Percentiles rank a stretch among this genome's conserved stretches.
Evolutionary conservation across 92 coral and sea anemone species (phyloP).

Genomic region (Epizoanthus illoricatus): DNA sequence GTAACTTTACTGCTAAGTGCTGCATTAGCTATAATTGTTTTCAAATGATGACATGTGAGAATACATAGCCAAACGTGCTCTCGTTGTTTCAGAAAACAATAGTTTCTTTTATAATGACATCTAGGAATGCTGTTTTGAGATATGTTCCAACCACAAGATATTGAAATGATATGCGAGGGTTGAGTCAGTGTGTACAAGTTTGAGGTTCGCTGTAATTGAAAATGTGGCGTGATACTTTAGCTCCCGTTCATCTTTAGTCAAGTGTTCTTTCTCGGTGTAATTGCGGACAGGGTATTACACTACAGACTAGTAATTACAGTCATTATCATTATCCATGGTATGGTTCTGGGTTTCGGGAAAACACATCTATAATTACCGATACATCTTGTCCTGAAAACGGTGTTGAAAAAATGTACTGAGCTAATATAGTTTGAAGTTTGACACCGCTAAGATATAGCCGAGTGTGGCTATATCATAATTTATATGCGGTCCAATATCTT

Average conservation of each 20-base stretch:
- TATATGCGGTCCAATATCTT: too few relatives aligned
- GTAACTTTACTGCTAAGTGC: neutral
- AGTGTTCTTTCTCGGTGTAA: too few relatives aligned
- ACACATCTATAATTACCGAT: neutral
- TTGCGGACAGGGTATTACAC: too few relatives aligned
- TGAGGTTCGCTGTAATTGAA: neutral
- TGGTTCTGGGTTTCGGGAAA: neutral
- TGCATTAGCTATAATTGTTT: constrained; percentile 20
- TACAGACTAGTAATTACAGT: too few relatives aligned
- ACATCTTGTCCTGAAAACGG: neutral
- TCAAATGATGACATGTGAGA: neutral
- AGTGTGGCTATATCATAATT: neutral
- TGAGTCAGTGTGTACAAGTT: neutral
- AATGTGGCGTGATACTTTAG: neutral
- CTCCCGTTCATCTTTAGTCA: too few relatives aligned
- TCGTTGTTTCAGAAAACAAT: constrained; percentile 34
- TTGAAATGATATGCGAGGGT: neutral
- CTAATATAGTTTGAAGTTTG: neutral
- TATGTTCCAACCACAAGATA: neutral
- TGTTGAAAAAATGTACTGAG: neutral
- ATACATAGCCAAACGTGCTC: neutral
- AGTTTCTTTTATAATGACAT: constrained; percentile 6
- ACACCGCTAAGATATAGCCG: neutral
- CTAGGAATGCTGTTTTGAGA: neutral
- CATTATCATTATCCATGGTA: neutral